These are phyloP conservation scores for Oophaga sylvatica DNA, from an alignment of 2,797 vertebrate species.

Conservation along the genomic window DNA sequence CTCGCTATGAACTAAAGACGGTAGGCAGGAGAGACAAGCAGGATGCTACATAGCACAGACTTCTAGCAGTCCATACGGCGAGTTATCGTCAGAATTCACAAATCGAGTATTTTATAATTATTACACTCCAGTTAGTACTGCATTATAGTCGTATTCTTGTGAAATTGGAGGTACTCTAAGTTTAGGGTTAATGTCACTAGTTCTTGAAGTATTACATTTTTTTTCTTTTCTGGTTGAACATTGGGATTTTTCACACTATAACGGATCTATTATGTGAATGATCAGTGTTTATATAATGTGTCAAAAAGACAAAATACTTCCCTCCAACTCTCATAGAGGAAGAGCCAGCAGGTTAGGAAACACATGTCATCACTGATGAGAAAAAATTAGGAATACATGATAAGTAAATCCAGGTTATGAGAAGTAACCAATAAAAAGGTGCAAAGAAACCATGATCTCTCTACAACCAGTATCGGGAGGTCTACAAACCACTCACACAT, in stretches of 20 bases:
- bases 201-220: background rate
- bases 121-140: too few species aligned
- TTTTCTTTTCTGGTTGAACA: background rate
- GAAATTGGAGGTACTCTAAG: too few species aligned
- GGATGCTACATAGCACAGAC: too few species aligned
- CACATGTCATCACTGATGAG: background rate
- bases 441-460: background rate
- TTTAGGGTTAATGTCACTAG: too few species aligned
- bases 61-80: too few species aligned
- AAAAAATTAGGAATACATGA: background rate
- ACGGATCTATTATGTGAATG: background rate
- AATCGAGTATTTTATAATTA: too few species aligned
- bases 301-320: slow-evolving; percentile 47
- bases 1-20: too few species aligned
- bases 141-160: too few species aligned
- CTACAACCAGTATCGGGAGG: background rate
- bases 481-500: background rate
- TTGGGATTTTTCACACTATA: background rate
- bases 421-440: background rate
- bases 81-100: too few species aligned
- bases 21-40: too few species aligned
- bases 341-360: slow-evolving; percentile 40
- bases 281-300: slow-evolving; percentile 32
- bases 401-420: background rate
- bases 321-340: slow-evolving; percentile 4